Conservation (phyloP, 2,888 invertebrate genomes). For the Eupithecia centaureata region DNA sequence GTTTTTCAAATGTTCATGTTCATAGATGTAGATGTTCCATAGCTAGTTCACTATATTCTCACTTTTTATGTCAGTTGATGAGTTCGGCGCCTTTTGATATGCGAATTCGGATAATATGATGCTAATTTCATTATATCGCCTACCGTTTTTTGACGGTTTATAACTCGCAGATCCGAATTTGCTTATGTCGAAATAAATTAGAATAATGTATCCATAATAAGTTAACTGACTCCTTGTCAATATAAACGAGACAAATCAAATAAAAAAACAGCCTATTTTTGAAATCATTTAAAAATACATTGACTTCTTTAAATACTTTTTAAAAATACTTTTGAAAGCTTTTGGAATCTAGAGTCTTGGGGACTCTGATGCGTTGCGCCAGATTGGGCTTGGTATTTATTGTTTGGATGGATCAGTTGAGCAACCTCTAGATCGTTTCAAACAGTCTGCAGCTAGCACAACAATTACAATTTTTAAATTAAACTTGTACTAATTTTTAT, state of each 20-base stretch:
- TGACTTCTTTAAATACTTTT: too few species aligned
- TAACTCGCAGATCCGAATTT: conserved; percentile 25
- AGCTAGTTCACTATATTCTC: conserved; percentile 11
- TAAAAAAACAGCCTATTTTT: neutral
- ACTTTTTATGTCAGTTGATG: conserved; percentile 23
- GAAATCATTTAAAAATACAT: neutral
- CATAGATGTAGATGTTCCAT: conserved; percentile 8
- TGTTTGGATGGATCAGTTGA: too few species aligned
- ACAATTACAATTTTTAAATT: too few species aligned
- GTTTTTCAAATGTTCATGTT: conserved; percentile 10
- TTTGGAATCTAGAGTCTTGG: too few species aligned
- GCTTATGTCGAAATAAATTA: conserved; percentile 12
- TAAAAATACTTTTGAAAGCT: too few species aligned
- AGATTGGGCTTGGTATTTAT: too few species aligned
- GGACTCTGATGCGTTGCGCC: too few species aligned
- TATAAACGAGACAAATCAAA: neutral
- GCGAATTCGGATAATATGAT: conserved; percentile 52
- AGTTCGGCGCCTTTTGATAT: conserved; percentile 50
- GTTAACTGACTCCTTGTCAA: neutral
- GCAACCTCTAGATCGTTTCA: too few species aligned
- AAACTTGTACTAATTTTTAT: too few species aligned
- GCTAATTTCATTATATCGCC: conserved; percentile 58
- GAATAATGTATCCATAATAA: neutral
- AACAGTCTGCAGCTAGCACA: too few species aligned
- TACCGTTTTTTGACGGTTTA: conserved; percentile 51